A percentile compares a stretch with the other conserved stretches of the same genome.
These are phyloP conservation scores for Acrobeloides nanus DNA, from an alignment of 2,888 invertebrate species.

Conservation along the genomic window DNA sequence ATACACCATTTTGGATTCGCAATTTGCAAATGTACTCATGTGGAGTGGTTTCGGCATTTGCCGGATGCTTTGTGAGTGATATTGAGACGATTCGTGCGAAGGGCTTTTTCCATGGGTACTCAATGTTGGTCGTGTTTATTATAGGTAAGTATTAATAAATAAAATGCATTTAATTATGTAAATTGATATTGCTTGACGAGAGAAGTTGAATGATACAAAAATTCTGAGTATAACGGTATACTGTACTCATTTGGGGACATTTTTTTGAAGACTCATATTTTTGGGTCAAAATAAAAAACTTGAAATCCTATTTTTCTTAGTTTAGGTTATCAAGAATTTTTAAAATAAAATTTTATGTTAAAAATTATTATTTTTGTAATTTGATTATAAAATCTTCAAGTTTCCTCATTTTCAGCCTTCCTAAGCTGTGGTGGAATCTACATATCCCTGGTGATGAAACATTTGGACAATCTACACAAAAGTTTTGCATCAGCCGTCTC, in stretches of 20 bases:
- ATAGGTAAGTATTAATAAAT: slow-evolving; percentile 47
- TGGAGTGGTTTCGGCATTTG: slow-evolving; percentile 44
- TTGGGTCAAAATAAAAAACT: no score
- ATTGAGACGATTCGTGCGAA: slow-evolving; percentile 26
- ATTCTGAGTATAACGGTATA: no score
- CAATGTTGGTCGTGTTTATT: slow-evolving; percentile 41
- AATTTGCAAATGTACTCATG: slow-evolving; percentile 54
- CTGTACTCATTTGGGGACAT: no score
- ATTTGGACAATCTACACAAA: slow-evolving; percentile 53
- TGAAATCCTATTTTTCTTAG: neutral
- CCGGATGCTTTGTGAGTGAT: slow-evolving; percentile 43
- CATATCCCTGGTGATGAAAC: slow-evolving; percentile 54
- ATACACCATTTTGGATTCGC: slow-evolving; percentile 53
- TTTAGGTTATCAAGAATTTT: neutral
- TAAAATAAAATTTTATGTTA: no score
- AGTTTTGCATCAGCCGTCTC: slow-evolving; percentile 53
- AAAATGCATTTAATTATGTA: neutral
- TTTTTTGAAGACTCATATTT: no score
- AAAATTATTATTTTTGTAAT: no score
- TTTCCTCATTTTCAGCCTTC: slow-evolving; percentile 31
- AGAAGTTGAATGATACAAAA: no score
- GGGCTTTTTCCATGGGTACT: slow-evolving; percentile 53
- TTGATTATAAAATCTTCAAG: neutral
- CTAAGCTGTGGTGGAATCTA: slow-evolving; percentile 51
- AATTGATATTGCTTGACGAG: no score